phyloP scores from a whole-genome alignment of 1,140 invertebrate genomes.

The Ips typographus region DNA sequence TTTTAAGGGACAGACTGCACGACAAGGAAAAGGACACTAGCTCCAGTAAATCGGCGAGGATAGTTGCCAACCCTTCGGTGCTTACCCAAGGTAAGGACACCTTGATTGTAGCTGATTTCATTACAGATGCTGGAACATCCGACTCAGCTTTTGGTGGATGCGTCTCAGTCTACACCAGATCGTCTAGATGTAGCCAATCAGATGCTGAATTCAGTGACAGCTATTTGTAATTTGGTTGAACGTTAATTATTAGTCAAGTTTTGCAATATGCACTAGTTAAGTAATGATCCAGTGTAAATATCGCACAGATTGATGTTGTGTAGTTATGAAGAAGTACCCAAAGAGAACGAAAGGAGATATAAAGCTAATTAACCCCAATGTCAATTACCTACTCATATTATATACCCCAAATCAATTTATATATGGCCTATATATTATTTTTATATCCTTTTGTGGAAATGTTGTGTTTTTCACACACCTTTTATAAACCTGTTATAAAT shows the following conservation, averaged over 20 bases:
- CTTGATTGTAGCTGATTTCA: slow-evolving; percentile 68
- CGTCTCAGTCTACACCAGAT: slow-evolving; percentile 71
- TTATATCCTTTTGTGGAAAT: too few species aligned
- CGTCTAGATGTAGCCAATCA: slow-evolving; percentile 74
- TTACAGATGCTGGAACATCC: slow-evolving; percentile 74
- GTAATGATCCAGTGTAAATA: not conserved
- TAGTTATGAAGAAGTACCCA: too few species aligned
- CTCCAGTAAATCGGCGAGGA: slow-evolving; percentile 6
- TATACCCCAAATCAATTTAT: too few species aligned
- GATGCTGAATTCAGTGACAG: slow-evolving; percentile 87
- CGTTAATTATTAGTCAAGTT: not conserved
- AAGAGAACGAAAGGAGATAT: too few species aligned
- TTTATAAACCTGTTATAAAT: too few species aligned
- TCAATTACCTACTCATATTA: too few species aligned
- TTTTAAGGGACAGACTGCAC: slow-evolving; percentile 74
- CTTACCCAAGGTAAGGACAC: slow-evolving; percentile 59
- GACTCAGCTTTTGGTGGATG: slow-evolving; percentile 72
- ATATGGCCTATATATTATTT: too few species aligned
- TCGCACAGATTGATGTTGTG: too few species aligned
- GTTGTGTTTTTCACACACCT: too few species aligned
- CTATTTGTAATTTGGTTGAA: slow-evolving; percentile 65
- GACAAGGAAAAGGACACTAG: slow-evolving; percentile 63
- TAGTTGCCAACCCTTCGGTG: slow-evolving; percentile 31
- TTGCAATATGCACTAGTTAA: too few species aligned
- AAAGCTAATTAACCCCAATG: too few species aligned